Evolutionary conservation across 2,888 invertebrate genomes (phyloP).

Genomic region (Phorcus lineatus): DNA sequence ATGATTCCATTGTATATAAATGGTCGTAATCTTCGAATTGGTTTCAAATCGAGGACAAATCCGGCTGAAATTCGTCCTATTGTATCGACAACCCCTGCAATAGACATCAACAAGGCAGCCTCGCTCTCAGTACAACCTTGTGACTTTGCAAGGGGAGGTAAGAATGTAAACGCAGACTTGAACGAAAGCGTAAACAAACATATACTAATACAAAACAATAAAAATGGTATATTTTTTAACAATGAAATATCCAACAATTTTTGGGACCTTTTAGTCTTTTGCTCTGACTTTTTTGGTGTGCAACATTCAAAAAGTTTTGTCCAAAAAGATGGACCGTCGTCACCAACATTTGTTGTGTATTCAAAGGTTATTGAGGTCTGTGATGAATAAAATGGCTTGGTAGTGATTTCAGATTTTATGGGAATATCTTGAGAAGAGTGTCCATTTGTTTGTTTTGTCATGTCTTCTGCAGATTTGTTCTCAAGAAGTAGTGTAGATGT

Average conservation of each 20-base stretch:
- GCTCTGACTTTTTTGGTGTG: no score
- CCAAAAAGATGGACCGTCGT: no score
- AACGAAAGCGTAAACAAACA: slow-evolving; percentile 19
- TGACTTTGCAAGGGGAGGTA: slow-evolving; percentile 46
- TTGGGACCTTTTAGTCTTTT: no score
- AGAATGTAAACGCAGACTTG: background rate
- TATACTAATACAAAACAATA: slow-evolving; percentile 26
- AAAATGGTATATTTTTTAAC: slow-evolving; percentile 22
- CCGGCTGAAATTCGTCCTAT: slow-evolving; percentile 50
- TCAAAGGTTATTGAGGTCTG: no score
- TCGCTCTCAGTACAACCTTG: slow-evolving; percentile 48
- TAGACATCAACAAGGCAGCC: slow-evolving; percentile 49
- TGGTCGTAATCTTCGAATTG: slow-evolving; percentile 48
- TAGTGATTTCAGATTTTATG: no score
- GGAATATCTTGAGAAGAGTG: no score
- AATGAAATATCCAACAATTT: slow-evolving; percentile 21
- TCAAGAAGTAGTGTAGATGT: no score
- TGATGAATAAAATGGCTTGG: no score
- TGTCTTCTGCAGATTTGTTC: no score
- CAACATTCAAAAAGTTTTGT: no score
- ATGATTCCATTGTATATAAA: slow-evolving; percentile 52
- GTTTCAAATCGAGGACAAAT: slow-evolving; percentile 49
- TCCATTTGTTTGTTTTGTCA: no score
- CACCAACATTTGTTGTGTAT: no score
- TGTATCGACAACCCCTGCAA: slow-evolving; percentile 53